Evolutionary conservation across 2,888 invertebrate species (phyloP).

Genomic region (Mythimna loreyi): DNA sequence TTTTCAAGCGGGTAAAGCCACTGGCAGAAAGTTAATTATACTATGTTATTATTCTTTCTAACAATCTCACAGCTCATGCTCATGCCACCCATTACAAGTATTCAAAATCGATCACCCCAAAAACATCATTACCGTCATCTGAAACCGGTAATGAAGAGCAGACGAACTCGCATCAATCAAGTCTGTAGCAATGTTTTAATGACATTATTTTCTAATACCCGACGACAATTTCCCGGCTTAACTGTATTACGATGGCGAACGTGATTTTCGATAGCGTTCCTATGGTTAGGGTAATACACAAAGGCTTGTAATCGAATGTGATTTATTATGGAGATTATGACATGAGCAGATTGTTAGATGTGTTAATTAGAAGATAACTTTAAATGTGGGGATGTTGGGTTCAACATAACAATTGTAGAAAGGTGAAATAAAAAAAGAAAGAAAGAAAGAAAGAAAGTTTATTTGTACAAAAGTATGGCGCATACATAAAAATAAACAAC

Average conservation of each 20-base stretch:
- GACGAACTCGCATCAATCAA: conserved; percentile 83
- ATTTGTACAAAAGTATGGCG: too few relatives aligned
- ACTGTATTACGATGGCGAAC: conserved; percentile 70
- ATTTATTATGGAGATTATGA: conserved; percentile 47
- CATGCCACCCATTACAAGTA: not conserved
- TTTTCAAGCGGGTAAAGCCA: too few relatives aligned
- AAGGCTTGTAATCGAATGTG: conserved; percentile 59
- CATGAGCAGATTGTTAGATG: conserved; percentile 10
- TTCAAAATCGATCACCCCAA: conserved; percentile 39
- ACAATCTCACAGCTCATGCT: not conserved
- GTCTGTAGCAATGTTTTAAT: conserved; percentile 78
- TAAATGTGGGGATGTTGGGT: not conserved
- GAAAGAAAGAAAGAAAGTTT: too few relatives aligned
- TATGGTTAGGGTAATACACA: conserved; percentile 58
- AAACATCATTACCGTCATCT: conserved; percentile 64
- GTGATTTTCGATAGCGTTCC: conserved; percentile 58
- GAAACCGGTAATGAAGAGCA: conserved; percentile 70
- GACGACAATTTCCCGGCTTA: conserved; percentile 67
- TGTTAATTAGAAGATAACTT: conserved; percentile 7
- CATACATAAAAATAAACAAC: too few relatives aligned
- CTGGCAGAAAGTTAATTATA: too few relatives aligned
- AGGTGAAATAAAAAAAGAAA: too few relatives aligned
- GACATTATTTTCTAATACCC: conserved; percentile 86
- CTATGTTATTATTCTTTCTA: not conserved
- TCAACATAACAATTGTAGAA: not conserved